phyloP scores from a whole-genome alignment of 2,888 invertebrate genomes.

The Microchrysa polita region DNA sequence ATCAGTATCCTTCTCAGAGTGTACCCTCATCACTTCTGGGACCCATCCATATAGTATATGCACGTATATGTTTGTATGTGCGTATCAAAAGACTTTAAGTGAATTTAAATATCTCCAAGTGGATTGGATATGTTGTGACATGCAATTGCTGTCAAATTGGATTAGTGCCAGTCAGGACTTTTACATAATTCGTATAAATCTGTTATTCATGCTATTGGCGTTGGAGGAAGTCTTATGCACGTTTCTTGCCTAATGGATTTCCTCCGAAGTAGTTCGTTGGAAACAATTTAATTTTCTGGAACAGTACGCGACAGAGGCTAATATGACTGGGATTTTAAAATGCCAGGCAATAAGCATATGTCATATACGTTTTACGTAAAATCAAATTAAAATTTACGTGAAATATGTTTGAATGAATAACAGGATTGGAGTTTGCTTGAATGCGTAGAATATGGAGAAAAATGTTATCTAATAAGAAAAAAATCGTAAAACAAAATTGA shows the following conservation, averaged over 20 bases:
- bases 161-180: conserved; percentile 41
- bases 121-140: conserved; percentile 53
- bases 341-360: conserved; percentile 25
- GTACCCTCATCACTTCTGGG: not conserved
- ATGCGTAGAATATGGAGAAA: no score
- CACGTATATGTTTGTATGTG: not conserved
- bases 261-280: conserved; percentile 52
- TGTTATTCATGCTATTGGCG: conserved; percentile 9
- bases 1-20: no score
- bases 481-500: no score
- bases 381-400: conserved; percentile 42
- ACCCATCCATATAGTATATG: not conserved
- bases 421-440: no score
- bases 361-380: not conserved
- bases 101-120: conserved; percentile 44
- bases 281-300: conserved; percentile 52
- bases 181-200: conserved; percentile 14
- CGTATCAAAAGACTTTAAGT: conserved; percentile 26
- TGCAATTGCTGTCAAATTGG: conserved; percentile 45
- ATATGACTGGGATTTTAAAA: conserved; percentile 40
- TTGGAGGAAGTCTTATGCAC: conserved; percentile 49
- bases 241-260: conserved; percentile 53
- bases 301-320: conserved; percentile 45
- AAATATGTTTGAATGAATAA: no score
- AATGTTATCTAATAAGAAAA: no score